Base-by-base conservation (phyloP, 2,888 invertebrate species). In the Heliconius aoede region DNA sequence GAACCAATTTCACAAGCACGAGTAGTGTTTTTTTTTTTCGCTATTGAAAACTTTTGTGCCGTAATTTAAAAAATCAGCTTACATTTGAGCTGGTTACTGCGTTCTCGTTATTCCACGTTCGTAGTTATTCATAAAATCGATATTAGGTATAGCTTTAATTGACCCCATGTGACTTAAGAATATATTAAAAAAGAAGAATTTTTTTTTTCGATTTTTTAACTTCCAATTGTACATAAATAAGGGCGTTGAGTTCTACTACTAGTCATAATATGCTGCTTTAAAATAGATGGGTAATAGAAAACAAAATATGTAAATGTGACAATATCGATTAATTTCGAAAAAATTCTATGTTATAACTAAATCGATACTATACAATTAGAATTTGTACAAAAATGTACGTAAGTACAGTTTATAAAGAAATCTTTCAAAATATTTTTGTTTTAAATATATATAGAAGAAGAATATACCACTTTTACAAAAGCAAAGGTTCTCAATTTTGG, bases 391-490 rank as follows among this genome's bases (percentile, higher is more conserved):
- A 46, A 18, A 18, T 1, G 4, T 46, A 46, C 15, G 46, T 5
- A 46, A 15, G 40, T 46, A 18, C 0, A 46, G 18, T 18, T 7
- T 46, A 7, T 46, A 18, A 46, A 24, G 11, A 58, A 58, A 11
- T n/a, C 18, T n/a, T n/a, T 11, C n/a, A 2, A 55, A n/a, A 55
- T n/a, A 15, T 46, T 5, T 18, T 18, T 7, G 2, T 46, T 21
- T 46, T 18, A 46, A 46, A 46, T 46, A 18, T 46, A 46, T 46
- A 7, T 46, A 46, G 46, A 46, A 46, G 0, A n/a, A 30, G n/a
- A n/a, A 69, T 30, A 55, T n/a, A 69, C 32, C 8, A 69, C 69
- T 55, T 55, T 55, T 55, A 32, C 51, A 28, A 69, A 69, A 69
- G 55, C 15, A 55, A 55, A 69, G 15, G 7, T 69, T n/a, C 51